Evolutionary conservation across 2,113 vertebrate species (phyloP).

Genomic region (Thermophis baileyi): DNA sequence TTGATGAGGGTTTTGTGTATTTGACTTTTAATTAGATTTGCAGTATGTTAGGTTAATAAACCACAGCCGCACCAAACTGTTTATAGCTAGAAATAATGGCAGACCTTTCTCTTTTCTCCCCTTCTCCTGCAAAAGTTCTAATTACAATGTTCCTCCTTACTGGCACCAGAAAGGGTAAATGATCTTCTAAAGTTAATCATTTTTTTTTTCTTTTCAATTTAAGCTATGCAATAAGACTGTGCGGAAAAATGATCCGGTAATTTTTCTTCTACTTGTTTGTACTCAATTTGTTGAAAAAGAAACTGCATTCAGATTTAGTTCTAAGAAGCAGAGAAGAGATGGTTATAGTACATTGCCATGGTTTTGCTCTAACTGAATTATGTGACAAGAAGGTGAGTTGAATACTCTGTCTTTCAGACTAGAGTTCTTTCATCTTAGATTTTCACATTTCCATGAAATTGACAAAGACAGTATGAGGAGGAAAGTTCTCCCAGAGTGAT

Average conservation of each 20-base stretch:
- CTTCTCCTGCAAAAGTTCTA: not conserved
- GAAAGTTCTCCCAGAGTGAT: not conserved
- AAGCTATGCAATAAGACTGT: constrained; percentile 21
- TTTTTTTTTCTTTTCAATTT: not conserved
- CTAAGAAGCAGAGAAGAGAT: not conserved
- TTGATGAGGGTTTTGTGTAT: constrained; percentile 70
- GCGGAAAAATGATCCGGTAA: not conserved
- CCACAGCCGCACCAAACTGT: not conserved
- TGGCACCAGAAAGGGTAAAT: constrained; percentile 33
- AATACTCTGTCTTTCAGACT: not conserved
- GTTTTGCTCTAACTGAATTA: not conserved
- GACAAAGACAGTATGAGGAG: not conserved
- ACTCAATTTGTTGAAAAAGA: not conserved
- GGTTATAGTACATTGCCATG: not conserved
- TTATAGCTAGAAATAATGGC: not conserved
- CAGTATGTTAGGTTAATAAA: constrained; percentile 66
- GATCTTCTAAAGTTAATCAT: constrained; percentile 41
- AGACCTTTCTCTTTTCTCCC: not conserved
- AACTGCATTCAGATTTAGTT: not conserved
- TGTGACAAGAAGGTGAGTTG: not conserved
- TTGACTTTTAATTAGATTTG: constrained; percentile 79
- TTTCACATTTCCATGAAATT: not conserved
- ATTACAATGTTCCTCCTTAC: constrained; percentile 22
- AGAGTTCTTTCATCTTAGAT: not conserved
- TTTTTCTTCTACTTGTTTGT: not conserved